Base-by-base conservation (phyloP, 2,888 invertebrate genomes). In the Willowsia nigromaculata region DNA sequence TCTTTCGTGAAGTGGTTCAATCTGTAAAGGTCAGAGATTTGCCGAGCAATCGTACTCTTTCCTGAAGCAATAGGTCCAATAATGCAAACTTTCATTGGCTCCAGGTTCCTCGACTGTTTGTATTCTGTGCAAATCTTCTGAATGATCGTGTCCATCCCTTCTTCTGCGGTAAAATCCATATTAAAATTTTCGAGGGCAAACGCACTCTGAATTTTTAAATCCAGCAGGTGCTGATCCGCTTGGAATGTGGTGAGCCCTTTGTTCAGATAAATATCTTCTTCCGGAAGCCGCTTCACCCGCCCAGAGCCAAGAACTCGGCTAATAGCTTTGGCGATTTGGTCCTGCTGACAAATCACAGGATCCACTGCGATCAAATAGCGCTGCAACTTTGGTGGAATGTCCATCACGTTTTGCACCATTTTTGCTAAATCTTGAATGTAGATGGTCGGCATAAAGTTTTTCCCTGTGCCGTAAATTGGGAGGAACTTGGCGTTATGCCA, bases 301-400 rank as follows among this genome's bases (percentile, higher is more conserved):
- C 95, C 95, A 4, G 94, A 94, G 4, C 95, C 95, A 87, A 95
- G 93, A 3, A 93, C 93, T 87, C 94, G 94, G 86, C 95, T 95
- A 71, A 96, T 94, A 30, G 93, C 93, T 93, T 95, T 95, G 5
- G 95, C 94, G 91, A 96, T 95, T 93, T 95, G 94, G 71, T 93
- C 94, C 50, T 95, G 95, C 84, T 94, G 95, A 3, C 95, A 94
- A n/a, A 95, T 92, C 68, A 94, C 95, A 93, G 95, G 95, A 93
- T 96, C 96, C 0, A 96, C 95, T 0, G 96, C 96, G 50, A 96
- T 93, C 65, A 96, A 95, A 92, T 96, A 96, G 13, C 95, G 94
- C 85, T 95, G 94, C 88, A 94, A 93, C 91, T 93, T 94, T 30
- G 96, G 96, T 92, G 95, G 95, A 81, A 94, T 94, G 91, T 93